These are phyloP conservation scores for Trichoplusia ni DNA, from an alignment of 1,140 invertebrate species.

Conservation along the genomic window DNA sequence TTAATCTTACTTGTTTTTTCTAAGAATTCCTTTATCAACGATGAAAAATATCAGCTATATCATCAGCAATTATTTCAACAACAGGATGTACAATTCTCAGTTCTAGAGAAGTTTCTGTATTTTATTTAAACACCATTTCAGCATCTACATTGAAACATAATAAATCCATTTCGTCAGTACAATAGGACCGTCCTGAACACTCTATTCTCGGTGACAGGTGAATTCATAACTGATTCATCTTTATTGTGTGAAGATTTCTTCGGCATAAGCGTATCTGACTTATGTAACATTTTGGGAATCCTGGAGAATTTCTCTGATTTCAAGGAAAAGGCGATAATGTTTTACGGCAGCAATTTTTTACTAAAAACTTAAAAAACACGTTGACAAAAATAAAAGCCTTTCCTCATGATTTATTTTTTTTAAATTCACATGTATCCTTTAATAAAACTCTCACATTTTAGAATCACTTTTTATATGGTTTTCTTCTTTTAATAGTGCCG, in stretches of 20 bases:
- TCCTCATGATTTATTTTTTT: neutral
- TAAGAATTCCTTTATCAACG: no score
- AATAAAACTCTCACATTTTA: no score
- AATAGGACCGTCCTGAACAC: slow-evolving; percentile 27
- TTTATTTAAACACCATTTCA: neutral
- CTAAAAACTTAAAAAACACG: no score
- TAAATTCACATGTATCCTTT: neutral
- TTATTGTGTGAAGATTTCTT: slow-evolving; percentile 34
- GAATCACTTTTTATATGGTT: no score
- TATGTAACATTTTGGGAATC: neutral
- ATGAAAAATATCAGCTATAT: no score
- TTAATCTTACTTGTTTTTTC: no score
- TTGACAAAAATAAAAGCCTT: no score
- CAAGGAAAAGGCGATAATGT: no score
- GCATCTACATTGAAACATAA: slow-evolving; percentile 25
- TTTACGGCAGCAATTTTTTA: no score
- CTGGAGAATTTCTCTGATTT: neutral
- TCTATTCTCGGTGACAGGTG: slow-evolving; percentile 37
- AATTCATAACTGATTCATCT: slow-evolving; percentile 41
- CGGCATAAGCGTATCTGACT: slow-evolving; percentile 23
- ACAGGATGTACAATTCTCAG: no score
- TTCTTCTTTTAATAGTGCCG: no score
- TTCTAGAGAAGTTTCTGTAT: slow-evolving; percentile 11
- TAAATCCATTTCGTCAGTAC: slow-evolving; percentile 38
- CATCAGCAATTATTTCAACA: no score